These are phyloP conservation scores for Rotaria sp. DNA, from an alignment of 2,888 invertebrate species.

Conservation along the genomic window DNA sequence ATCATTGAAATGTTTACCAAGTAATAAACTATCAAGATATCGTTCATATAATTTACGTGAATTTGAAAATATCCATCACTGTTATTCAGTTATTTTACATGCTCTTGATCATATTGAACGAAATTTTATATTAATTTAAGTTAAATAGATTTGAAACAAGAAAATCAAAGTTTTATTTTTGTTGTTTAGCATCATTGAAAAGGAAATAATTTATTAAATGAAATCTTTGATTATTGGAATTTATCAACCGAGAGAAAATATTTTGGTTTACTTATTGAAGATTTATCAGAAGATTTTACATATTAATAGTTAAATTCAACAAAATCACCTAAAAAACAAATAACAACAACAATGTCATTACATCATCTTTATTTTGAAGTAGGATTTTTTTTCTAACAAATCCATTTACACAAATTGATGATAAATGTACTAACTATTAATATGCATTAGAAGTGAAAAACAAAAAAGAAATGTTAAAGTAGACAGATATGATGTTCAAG, in stretches of 20 bases:
- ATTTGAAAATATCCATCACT: not conserved
- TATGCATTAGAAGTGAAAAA: constrained; percentile 88
- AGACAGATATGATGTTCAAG: constrained; percentile 77
- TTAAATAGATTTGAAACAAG: not conserved
- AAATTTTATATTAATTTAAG: constrained; percentile 81
- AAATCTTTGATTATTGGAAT: constrained; percentile 88
- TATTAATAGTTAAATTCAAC: constrained; percentile 91
- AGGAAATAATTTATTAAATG: constrained; percentile 77
- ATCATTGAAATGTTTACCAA: not conserved
- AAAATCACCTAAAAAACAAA: constrained; percentile 86
- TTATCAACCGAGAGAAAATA: constrained; percentile 81
- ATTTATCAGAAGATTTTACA: constrained; percentile 61
- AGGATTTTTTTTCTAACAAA: constrained; percentile 93
- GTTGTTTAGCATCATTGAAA: constrained; percentile 76
- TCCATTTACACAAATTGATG: constrained; percentile 72
- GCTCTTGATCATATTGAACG: constrained; percentile 92
- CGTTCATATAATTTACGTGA: not conserved
- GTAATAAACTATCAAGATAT: not conserved
- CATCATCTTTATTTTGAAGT: constrained; percentile 65
- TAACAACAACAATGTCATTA: constrained; percentile 50
- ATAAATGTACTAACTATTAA: constrained; percentile 87
- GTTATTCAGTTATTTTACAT: constrained; percentile 67
- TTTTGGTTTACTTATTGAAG: constrained; percentile 88
- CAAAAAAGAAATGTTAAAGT: constrained; percentile 76
- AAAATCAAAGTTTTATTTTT: not conserved